phyloP scores from a whole-genome alignment of 2,888 invertebrate genomes.

The Dilophus febrilis region DNA sequence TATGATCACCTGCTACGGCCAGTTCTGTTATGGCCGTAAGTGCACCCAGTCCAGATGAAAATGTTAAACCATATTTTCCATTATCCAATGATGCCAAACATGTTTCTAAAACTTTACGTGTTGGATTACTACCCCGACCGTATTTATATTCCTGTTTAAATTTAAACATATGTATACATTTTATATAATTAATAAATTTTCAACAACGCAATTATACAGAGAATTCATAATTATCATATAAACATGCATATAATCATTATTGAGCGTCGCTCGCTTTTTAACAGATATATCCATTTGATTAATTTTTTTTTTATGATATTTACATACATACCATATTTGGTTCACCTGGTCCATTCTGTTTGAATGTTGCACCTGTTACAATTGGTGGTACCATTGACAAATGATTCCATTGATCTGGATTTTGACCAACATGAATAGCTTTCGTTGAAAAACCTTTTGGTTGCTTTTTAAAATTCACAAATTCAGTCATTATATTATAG shows the following conservation, averaged over 20 bases:
- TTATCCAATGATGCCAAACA: conserved; percentile 82
- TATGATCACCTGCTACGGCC: conserved; percentile 72
- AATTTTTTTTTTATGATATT: no score
- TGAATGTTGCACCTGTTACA: conserved; percentile 80
- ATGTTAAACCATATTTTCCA: conserved; percentile 66
- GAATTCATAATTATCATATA: no score
- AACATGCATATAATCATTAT: no score
- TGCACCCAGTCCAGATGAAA: conserved; percentile 83
- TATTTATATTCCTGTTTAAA: conserved; percentile 66
- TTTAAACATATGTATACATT: no score
- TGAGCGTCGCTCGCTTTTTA: no score
- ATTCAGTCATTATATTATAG: no score
- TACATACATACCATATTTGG: conserved; percentile 45
- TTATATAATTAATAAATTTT: no score
- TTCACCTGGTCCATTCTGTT: conserved; percentile 71
- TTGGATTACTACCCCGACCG: conserved; percentile 87
- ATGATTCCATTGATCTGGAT: conserved; percentile 77
- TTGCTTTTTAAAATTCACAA: conserved; percentile 34
- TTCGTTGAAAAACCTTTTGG: conserved; percentile 66
- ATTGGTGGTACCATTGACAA: conserved; percentile 79
- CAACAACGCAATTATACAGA: no score
- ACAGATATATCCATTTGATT: no score
- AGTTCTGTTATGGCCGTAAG: conserved; percentile 58
- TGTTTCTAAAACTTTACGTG: conserved; percentile 69
- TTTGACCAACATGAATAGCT: conserved; percentile 85